Percentiles rank a stretch among this genome's conserved stretches.
phyloP scores from a whole-genome alignment of 2,113 vertebrate genomes.

The Triplophysa dalaica region DNA sequence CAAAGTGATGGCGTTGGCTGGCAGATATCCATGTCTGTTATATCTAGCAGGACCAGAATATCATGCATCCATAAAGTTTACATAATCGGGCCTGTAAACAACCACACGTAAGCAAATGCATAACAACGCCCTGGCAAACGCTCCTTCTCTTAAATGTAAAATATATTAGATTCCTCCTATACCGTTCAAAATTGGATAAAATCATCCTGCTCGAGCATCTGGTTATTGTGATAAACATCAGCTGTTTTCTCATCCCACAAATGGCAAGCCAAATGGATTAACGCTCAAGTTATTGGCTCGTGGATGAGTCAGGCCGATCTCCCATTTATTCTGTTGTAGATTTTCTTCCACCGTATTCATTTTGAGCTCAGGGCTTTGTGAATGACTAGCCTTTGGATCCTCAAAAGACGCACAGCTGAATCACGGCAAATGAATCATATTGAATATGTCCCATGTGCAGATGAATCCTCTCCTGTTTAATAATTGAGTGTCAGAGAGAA shows the following conservation, averaged over 20 bases:
- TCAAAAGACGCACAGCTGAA: slow-evolving; percentile 25
- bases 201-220: neutral
- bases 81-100: no score
- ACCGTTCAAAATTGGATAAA: neutral
- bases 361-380: slow-evolving; percentile 20
- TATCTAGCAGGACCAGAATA: no score
- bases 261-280: slow-evolving; percentile 4
- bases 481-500: slow-evolving; percentile 55
- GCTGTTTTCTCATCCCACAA: neutral
- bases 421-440: slow-evolving; percentile 19
- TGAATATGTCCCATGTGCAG: neutral
- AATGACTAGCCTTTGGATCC: slow-evolving; percentile 2
- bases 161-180: neutral
- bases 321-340: neutral
- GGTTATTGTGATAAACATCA: neutral
- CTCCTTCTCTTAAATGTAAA: no score
- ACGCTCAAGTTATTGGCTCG: neutral
- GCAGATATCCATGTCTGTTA: no score
- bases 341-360: slow-evolving; percentile 25
- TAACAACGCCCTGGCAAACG: no score
- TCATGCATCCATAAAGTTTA: no score
- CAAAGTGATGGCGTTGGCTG: neutral
- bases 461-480: slow-evolving; percentile 42
- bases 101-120: no score
- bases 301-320: slow-evolving; percentile 10